Percentiles rank a stretch among this genome's conserved stretches.
Conservation (phyloP, 2,888 invertebrate genomes). For the Campaea margaritaria region DNA sequence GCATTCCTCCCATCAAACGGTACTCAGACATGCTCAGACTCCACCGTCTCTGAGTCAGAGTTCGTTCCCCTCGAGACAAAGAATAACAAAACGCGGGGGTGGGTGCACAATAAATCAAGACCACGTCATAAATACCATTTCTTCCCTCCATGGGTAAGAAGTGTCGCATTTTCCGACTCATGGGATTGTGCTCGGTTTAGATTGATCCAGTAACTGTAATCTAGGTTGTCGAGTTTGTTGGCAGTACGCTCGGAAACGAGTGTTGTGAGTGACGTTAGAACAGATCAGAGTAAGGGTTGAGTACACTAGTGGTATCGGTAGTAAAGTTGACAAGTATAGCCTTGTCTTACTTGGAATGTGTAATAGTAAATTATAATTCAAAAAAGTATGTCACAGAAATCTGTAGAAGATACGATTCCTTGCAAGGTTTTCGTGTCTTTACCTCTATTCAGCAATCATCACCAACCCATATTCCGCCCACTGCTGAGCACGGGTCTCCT, state of each 20-base stretch:
- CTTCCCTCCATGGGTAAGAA: conserved; percentile 53
- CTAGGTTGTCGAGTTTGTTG: too few species aligned
- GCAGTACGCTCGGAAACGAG: neutral
- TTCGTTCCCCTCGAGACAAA: conserved; percentile 55
- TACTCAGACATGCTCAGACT: conserved; percentile 17
- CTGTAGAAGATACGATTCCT: too few species aligned
- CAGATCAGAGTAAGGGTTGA: neutral
- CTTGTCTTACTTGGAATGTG: too few species aligned
- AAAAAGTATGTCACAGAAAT: too few species aligned
- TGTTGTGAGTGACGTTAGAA: neutral
- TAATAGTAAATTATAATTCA: too few species aligned
- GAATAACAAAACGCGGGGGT: conserved; percentile 59
- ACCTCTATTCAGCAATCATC: too few species aligned
- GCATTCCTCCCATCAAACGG: conserved; percentile 23
- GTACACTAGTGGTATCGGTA: too few species aligned
- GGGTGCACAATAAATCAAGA: conserved; percentile 59
- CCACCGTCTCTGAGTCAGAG: conserved; percentile 49
- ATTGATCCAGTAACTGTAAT: conserved; percentile 12
- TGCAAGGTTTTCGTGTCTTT: too few species aligned
- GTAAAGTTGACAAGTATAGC: too few species aligned
- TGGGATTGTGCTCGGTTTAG: conserved; percentile 36
- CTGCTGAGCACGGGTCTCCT: too few species aligned
- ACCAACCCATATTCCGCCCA: too few species aligned
- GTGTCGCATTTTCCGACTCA: conserved; percentile 67
- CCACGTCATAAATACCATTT: conserved; percentile 63